Evolutionary conservation across 2,888 invertebrate species (phyloP).

Genomic region (Eilema griseolum): DNA sequence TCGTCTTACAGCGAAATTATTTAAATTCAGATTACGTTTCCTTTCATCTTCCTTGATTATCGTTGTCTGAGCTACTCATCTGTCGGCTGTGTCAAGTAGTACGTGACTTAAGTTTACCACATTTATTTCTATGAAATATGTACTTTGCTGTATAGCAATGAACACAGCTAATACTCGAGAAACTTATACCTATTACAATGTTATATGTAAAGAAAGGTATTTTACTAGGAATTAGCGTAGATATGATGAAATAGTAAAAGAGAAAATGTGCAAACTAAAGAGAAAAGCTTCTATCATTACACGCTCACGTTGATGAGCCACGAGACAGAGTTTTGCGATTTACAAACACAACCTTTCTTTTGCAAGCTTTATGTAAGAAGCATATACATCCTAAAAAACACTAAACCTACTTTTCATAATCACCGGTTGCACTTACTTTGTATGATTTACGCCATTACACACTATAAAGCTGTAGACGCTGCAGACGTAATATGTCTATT

Average conservation of each 20-base stretch:
- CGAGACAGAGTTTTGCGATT: background rate
- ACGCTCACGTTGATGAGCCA: background rate
- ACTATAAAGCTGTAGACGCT: slow-evolving; percentile 25
- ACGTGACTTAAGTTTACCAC: slow-evolving; percentile 18
- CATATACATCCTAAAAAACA: background rate
- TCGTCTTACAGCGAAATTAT: slow-evolving; percentile 55
- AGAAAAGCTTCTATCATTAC: background rate
- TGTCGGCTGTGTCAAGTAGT: slow-evolving; percentile 13
- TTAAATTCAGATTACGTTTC: slow-evolving; percentile 49
- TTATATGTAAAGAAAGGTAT: background rate
- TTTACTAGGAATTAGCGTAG: background rate
- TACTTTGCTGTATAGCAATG: background rate
- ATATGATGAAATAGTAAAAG: background rate
- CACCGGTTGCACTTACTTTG: background rate
- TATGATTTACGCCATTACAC: slow-evolving; percentile 4
- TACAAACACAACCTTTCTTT: background rate
- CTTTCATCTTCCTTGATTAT: slow-evolving; percentile 40
- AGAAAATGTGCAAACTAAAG: slow-evolving; percentile 3
- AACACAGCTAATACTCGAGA: background rate
- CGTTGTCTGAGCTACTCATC: slow-evolving; percentile 17
- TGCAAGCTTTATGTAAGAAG: background rate
- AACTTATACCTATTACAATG: background rate
- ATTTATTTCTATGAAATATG: background rate
- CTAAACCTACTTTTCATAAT: background rate
- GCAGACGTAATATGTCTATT: slow-evolving; percentile 42